Evolutionary conservation across 1,140 invertebrate species (phyloP), one percentile per base, ranked within the genome.

Genomic region (Heliconius nattereri): DNA sequence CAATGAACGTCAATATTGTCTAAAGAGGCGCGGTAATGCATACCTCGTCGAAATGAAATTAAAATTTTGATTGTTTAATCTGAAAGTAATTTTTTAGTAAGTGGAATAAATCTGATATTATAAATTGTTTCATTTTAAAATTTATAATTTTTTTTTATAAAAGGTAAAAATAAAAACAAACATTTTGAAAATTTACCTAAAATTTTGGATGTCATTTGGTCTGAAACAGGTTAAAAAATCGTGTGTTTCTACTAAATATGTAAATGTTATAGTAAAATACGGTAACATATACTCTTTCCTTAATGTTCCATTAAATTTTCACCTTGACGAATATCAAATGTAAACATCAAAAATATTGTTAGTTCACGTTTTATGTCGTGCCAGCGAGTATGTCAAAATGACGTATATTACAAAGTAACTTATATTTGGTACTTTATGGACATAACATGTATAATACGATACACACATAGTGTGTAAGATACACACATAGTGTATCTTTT

Each of bases 261-360:
- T 16, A 45, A 45, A 45, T 45, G 1, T 3, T 45, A 45, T 5
- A 6, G 3, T 45, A 45, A 16, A 13, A 40, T 40, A 13, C 11
- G 5, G 40, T 40, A 0, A 45, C 5, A 45, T 45, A 45, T 45
- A 45, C 0, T 2, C 19, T 52, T 52, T 52, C 2, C 16, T 35
- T 20, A 52, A 52, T 52, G 19, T 20, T 0, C 49, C 19, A 52
- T 20, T 20, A 52, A 52, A 52, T 52, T 52, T 52, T 52, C 9
- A 23, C 54, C 54, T 57, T 57, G 54, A 57, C 54, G 3, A 23
- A 9, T 23, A 23, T 57, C 54, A 23, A 57, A n/a, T 57, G 19
- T n/a, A 19, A 66, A 66, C 60, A 66, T 66, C 9, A 66, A 66
- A 66, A 66, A 23, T 26, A 66, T 29, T 66, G 60, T 66, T 66